Conservation (phyloP, 2,888 invertebrate species). For the Lobophora halterata region DNA sequence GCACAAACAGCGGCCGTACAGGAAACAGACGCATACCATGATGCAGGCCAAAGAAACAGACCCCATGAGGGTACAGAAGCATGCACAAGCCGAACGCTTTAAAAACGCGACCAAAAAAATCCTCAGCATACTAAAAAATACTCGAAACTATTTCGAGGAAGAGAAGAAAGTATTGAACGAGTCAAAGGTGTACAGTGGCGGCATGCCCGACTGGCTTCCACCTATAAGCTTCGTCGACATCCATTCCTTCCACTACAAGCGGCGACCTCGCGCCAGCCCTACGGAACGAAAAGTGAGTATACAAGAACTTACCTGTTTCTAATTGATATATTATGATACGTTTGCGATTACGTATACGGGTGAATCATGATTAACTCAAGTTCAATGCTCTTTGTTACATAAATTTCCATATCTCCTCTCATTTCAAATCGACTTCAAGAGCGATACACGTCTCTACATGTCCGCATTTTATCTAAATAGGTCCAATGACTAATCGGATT, state of each 20-base stretch:
- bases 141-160: conserved; percentile 57
- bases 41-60: conserved; percentile 53
- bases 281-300: conserved; percentile 64
- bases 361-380: conserved; percentile 31
- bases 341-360: conserved; percentile 25
- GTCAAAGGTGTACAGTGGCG: conserved; percentile 58
- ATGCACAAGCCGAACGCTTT: conserved; percentile 48
- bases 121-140: conserved; percentile 60
- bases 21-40: conserved; percentile 39
- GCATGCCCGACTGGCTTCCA: conserved; percentile 69
- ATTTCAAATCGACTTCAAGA: conserved; percentile 31
- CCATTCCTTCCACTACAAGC: conserved; percentile 58
- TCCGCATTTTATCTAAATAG: conserved; percentile 29
- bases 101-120: conserved; percentile 61
- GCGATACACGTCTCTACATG: conserved; percentile 34
- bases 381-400: conserved; percentile 32
- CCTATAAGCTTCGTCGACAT: conserved; percentile 69
- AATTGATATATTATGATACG: conserved; percentile 21
- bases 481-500: conserved; percentile 29
- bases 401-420: conserved; percentile 32
- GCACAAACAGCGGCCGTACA: conserved; percentile 39
- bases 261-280: conserved; percentile 45
- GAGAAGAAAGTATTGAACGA: conserved; percentile 56
- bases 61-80: conserved; percentile 44
- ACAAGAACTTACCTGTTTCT: conserved; percentile 18